Conservation (phyloP, 1,140 invertebrate genomes). For the Linepithema humile region DNA sequence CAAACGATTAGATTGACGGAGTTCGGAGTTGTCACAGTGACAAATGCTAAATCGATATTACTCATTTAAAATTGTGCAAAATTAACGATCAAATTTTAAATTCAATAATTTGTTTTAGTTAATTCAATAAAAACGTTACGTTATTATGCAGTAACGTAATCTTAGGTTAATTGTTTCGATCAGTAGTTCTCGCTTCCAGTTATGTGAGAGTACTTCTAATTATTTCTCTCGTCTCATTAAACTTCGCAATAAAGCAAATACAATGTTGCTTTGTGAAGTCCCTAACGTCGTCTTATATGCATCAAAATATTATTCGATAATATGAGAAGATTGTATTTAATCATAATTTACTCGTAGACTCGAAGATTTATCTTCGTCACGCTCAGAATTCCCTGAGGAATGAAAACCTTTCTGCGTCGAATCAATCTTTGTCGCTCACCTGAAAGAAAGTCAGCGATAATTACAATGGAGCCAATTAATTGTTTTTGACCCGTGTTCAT, state of each 20-base stretch:
- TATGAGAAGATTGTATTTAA: neutral
- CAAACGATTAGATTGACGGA: too few relatives aligned
- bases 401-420: slow-evolving; percentile 14
- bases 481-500: slow-evolving; percentile 38
- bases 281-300: neutral
- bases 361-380: slow-evolving; percentile 60
- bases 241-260: neutral
- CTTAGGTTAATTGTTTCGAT: neutral
- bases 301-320: neutral
- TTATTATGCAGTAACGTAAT: neutral
- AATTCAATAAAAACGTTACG: neutral
- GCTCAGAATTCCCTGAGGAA: neutral
- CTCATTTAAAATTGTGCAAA: neutral
- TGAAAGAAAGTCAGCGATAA: slow-evolving; percentile 34
- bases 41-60: too few relatives aligned
- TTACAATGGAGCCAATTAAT: slow-evolving; percentile 48
- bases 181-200: neutral
- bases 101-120: neutral
- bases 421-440: slow-evolving; percentile 61
- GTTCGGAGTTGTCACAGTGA: too few relatives aligned
- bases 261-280: neutral
- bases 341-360: neutral
- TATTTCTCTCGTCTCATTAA: neutral
- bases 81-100: neutral
- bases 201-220: neutral